A percentile compares a stretch with the other conserved stretches of the same genome.
Evolutionary conservation across 30 jellyfish, hydroid and myxozoan species (phyloP).

Genomic region (Aurelia coerulea): DNA sequence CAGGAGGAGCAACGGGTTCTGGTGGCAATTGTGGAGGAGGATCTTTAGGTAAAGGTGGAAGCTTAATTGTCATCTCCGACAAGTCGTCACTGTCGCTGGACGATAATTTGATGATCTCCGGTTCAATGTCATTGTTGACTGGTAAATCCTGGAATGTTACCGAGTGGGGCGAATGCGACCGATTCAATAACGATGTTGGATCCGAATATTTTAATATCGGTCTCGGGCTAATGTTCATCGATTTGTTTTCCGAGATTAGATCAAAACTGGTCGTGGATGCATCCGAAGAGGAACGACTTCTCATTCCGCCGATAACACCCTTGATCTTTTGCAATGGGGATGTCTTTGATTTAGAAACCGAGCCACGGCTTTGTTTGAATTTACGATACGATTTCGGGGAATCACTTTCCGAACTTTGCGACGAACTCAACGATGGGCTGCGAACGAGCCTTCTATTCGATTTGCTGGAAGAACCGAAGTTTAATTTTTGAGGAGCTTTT

Average conservation of each 20-base stretch:
- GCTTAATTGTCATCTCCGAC: conserved; percentile 15
- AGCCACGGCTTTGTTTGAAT: conserved; percentile 55
- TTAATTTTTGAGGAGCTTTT: neutral
- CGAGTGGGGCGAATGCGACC: conserved; percentile 61
- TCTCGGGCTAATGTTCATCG: conserved; percentile 43
- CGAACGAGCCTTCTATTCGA: conserved; percentile 35
- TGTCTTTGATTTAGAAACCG: conserved; percentile 36
- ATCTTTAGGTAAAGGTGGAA: conserved; percentile 44
- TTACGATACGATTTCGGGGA: conserved; percentile 70
- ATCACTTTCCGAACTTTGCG: conserved; percentile 70
- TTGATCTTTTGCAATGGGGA: conserved; percentile 65
- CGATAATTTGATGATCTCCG: conserved; percentile 42
- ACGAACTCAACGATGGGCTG: conserved; percentile 57
- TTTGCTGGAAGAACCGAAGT: neutral
- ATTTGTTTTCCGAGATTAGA: neutral
- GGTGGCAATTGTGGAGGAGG: conserved; percentile 45
- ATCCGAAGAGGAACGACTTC: conserved; percentile 83
- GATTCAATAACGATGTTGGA: conserved; percentile 6
- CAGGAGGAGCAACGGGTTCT: conserved; percentile 49
- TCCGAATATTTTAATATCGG: conserved; percentile 51
- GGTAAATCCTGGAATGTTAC: conserved; percentile 52
- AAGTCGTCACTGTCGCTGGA: conserved; percentile 50
- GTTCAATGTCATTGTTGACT: neutral
- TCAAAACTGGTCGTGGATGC: conserved; percentile 69
- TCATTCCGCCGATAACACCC: conserved; percentile 68